Evolutionary conservation across 2,888 invertebrate genomes (phyloP), one percentile per base, ranked within the genome.

Genomic region (Troilus luridus): DNA sequence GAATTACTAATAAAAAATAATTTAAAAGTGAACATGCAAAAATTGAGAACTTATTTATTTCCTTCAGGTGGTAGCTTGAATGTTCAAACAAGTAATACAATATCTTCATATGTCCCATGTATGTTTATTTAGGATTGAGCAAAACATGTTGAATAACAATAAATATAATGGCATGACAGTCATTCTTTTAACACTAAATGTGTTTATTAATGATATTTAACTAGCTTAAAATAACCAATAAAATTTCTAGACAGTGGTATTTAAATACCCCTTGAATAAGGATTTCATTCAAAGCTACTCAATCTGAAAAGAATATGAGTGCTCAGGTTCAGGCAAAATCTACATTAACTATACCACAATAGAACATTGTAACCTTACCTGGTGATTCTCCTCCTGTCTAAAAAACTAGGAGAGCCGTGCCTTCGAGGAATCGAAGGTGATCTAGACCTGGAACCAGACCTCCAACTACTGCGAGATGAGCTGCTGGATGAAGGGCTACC

Each of bases 361-460:
- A 67, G 24, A 27, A 24, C 1, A 12, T 27, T 67, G 14, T 24
- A 67, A 21, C 21, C 81, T 85, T 96, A 99, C 98, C 98, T 99
- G 93, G 99, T 99, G 93, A 99, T 99, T 93, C 99, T 96, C 92
- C 99, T 96, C 93, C 98, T 95, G 94, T 98, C 98, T 92, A 98
- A 95, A 95, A 98, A 98, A 94, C 98, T 98, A 41, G 99, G 99
- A 91, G 98, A 98, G 85, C 98, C 98, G 93, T 97, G 97, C 92
- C 98, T 96, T 91, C 98, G 95, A 90, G 98, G 98, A 94, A 98
- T 98, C 92, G 98, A 98, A n/a, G 97, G 97, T 92, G 98, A 97
- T 92, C 97, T 95, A 91, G 96, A 96, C 93, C 96, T 91, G 60
- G 92, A 91, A 64, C 90, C 89, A 58, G 92, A 60, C 54, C 91